Evolutionary conservation across 2,113 vertebrate genomes (phyloP), one percentile per base, ranked within the genome.

Genomic region (Fukomys damarensis): DNA sequence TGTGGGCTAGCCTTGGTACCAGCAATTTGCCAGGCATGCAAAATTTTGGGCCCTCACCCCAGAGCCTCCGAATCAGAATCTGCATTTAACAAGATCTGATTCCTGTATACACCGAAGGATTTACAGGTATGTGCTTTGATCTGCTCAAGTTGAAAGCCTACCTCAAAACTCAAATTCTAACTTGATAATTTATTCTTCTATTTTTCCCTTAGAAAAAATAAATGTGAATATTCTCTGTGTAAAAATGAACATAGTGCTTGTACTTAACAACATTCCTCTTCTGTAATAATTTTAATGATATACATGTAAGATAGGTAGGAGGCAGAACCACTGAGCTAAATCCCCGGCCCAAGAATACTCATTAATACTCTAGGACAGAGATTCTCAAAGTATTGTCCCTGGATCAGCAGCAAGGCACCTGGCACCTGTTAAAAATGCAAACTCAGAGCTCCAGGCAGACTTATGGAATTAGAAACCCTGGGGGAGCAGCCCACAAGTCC

Each of bases 201-300:
- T 43, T 85, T 89, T 84, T 83, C 81, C 52, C 20, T 88, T 94
- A 84, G 35, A 84, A 63, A 66, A 79, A 46, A 80, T 22, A 80
- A 89, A 66, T 16, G 14, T 46, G 35, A 46, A 1, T 66, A 19
- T 63, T 81, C 83, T 84, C 16, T 82, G 38, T 56, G 59, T 54
- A 70, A 38, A 0, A 0, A 56, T 20, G 26, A 87, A 79, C 58
- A 87, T 12, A 81, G 54, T 28, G 80, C 41, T 93, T 79, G 3
- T 8, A 56, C 52, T 80, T 89, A 10, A 10, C 52, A 61, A n/a
- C 66, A 80, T 54, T 87, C 7, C 5, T 89, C 46, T 83, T n/a
- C 46, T 59, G 14, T 59, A 66, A 54, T 70, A 54, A 54, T 91
- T 84, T 63, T 79, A 79, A 65, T 61, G 35, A 35, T 35, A 26